Base-by-base conservation (phyloP, 2,888 invertebrate genomes). In the Ectemnius continuus region DNA sequence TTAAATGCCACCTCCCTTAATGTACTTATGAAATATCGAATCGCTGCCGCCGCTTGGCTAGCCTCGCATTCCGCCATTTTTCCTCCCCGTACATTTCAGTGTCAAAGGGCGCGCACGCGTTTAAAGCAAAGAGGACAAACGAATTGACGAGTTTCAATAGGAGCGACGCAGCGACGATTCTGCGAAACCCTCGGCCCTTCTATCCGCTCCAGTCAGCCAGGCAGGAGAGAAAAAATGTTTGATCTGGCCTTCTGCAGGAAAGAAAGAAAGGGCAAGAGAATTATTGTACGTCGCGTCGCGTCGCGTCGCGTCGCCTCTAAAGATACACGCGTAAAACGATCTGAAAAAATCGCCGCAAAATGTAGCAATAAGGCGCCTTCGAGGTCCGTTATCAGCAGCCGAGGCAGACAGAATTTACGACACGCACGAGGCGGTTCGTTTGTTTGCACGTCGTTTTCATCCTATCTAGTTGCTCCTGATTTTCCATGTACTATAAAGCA, bases 401-500 rank as follows among this genome's bases (percentile, higher is more conserved):
- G 63, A 73, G 70, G 68, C 74, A 74, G 74, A 74, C 78, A 75
- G 71, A 76, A 83, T 83, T 81, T 83, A 83, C 75, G 83, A 78
- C 80, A 64, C 60, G 57, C 66, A 61, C 76, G 71, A 74, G 56
- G 18, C 76, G 79, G 61, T 62, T 52, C 75, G 72, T 79, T 70
- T 83, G 64, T 83, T 83, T 83, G 74, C 77, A 72, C 80, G 75
- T 76, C 77, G 76, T 81, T 80, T 67, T 59, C 80, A 70, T 76
- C 72, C 71, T 81, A 81, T 76, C 70, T 78, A 64, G 71, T 74
- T 68, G 70, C 73, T 71, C 70, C 75, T 78, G 78, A 78, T 78
- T 81, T 78, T 82, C 71, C 74, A 74, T 68, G 65, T 73, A 76
- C 23, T 23, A 36, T 62, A 65, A 13, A 76, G 68, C 71, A 57